phyloP scores from a whole-genome alignment of 2,113 vertebrate genomes.

The Halcyon malimbica region DNA sequence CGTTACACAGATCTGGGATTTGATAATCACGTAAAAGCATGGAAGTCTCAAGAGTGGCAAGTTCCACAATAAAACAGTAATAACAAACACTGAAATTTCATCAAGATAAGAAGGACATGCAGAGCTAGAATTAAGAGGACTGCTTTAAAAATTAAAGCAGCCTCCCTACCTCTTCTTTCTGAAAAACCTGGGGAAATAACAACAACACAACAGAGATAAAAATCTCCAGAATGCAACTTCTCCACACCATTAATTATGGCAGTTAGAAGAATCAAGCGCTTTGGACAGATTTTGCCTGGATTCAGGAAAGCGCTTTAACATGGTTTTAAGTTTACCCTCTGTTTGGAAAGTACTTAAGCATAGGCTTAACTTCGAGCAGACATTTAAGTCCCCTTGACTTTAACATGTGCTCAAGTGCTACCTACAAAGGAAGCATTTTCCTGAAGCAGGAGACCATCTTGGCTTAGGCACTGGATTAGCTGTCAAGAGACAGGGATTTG shows the following conservation, averaged over 20 bases:
- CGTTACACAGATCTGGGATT: neutral
- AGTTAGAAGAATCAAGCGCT: constrained; percentile 50
- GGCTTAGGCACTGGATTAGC: constrained; percentile 64
- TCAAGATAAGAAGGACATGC: neutral
- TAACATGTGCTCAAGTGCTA: constrained; percentile 65
- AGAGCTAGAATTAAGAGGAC: neutral
- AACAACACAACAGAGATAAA: neutral
- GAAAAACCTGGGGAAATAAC: neutral
- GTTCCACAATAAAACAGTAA: neutral
- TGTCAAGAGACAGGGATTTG: constrained; percentile 53
- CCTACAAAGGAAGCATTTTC: constrained; percentile 64
- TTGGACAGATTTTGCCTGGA: constrained; percentile 58
- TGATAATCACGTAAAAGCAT: neutral
- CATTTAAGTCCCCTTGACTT: constrained; percentile 68
- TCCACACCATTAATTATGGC: constrained; percentile 44
- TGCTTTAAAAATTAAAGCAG: neutral
- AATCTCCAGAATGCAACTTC: constrained; percentile 13
- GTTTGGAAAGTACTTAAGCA: constrained; percentile 68
- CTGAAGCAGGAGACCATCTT: constrained; percentile 55
- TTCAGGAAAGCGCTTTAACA: constrained; percentile 69
- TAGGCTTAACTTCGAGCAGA: constrained; percentile 66
- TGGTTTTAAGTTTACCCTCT: constrained; percentile 67
- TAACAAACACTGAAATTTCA: neutral
- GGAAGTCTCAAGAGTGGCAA: neutral
- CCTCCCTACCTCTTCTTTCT: neutral